Evolutionary conservation across 2,113 vertebrate species (phyloP), one percentile per base, ranked within the genome.

Genomic region (Progne subis): DNA sequence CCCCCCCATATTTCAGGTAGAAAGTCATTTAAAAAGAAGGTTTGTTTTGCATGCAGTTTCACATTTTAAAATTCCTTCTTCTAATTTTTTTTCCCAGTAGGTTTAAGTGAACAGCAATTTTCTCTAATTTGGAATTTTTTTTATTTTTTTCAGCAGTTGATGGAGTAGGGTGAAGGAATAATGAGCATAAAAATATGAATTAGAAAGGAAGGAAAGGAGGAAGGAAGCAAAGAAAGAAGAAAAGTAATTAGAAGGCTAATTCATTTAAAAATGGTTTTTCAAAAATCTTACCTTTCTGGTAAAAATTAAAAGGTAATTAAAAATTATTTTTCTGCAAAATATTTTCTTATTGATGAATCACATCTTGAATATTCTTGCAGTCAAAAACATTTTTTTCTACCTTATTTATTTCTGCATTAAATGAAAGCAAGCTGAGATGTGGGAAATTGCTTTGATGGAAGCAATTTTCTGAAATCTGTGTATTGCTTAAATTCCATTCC

Each of bases 81-180:
- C 4, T 44, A 1, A 57, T 63, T 81, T 60, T 64, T 34, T 34
- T 26, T 18, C 3, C 26, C 16, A 64, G 49, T 13, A 82, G 47
- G 9, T 85, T 69, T 85, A 90, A 93, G 74, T 87, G 64, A 90
- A n/a, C 14, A 90, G 15, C 12, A 79, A 25, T 61, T 89, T 90
- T 88, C 85, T 90, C 78, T 90, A 87, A 82, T 72, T 95, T 65
- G 56, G 34, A 75, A 92, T 37, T 56, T 88, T 65, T 80, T 80
- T 52, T 5, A 14, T 74, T 59, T 37, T 41, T 88, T 52, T 49
- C 59, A 90, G 50, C 17, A 64, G 56, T 43, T 86, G 72, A 59
- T 3, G 0, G 32, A 92, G 39, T 9, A 77, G 29, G 2, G 3
- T 29, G 37, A 82, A 14, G 11, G 8, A 90, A 37, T 76, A 86